Evolutionary conservation across 2,888 invertebrate genomes (phyloP).

Genomic region (Macrosoma leucophasiata): DNA sequence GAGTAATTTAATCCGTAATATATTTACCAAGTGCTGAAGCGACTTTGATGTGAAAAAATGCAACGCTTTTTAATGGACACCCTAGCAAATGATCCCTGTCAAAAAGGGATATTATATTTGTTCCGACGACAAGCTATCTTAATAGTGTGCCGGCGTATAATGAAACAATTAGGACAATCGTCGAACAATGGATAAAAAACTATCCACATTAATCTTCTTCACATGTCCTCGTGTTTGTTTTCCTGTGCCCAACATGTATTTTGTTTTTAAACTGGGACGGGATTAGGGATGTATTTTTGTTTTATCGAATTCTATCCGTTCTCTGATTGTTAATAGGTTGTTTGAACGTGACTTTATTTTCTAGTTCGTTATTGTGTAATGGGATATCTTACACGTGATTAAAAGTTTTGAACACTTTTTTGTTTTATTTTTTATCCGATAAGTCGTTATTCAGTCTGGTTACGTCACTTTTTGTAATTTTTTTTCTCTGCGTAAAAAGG

Average conservation of each 20-base stretch:
- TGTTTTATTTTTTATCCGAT: too few relatives aligned
- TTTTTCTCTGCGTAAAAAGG: too few relatives aligned
- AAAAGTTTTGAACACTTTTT: neutral
- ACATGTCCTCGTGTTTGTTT: conserved; percentile 51
- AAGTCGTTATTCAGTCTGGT: too few relatives aligned
- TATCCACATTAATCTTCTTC: conserved; percentile 55
- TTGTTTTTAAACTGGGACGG: conserved; percentile 45
- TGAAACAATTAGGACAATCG: conserved; percentile 61
- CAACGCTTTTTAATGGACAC: too few relatives aligned
- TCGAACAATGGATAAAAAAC: conserved; percentile 33
- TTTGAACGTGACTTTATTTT: conserved; percentile 11
- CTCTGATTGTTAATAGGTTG: conserved; percentile 30
- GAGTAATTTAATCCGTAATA: too few relatives aligned
- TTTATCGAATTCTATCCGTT: too few relatives aligned
- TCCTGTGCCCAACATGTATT: conserved; percentile 49
- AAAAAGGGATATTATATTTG: conserved; percentile 9
- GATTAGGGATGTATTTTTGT: too few relatives aligned
- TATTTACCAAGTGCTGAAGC: too few relatives aligned
- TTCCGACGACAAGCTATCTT: conserved; percentile 38
- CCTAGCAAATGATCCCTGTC: too few relatives aligned
- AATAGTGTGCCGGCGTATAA: conserved; percentile 45
- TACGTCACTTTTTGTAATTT: too few relatives aligned
- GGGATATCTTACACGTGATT: neutral
- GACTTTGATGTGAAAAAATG: too few relatives aligned
- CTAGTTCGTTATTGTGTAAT: conserved; percentile 1